Evolutionary conservation across 2,888 invertebrate species (phyloP).

Genomic region (Leucania comma): DNA sequence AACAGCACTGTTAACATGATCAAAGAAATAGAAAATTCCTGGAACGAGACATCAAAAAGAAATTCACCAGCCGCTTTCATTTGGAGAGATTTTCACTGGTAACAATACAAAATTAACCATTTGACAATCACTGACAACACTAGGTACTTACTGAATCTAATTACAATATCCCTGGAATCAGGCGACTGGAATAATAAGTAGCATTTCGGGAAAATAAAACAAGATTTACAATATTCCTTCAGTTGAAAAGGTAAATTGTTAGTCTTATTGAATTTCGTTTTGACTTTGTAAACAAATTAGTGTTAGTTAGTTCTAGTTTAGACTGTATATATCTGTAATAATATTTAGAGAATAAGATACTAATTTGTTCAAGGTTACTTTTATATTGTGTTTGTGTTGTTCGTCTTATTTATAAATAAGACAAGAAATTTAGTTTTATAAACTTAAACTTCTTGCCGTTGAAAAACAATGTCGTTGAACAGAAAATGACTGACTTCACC

Average conservation of each 20-base stretch:
- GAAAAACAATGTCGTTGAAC: no score
- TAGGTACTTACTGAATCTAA: conserved; percentile 47
- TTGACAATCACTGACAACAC: conserved; percentile 51
- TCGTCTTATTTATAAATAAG: no score
- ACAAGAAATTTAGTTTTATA: no score
- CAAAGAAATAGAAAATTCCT: no score
- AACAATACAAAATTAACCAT: conserved; percentile 46
- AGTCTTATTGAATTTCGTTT: conserved; percentile 31
- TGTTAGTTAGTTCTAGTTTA: not conserved
- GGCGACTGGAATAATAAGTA: conserved; percentile 52
- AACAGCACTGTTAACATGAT: no score
- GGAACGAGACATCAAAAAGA: not conserved
- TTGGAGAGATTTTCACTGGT: not conserved
- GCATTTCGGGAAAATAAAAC: conserved; percentile 47
- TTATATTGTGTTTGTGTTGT: not conserved
- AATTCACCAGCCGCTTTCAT: not conserved
- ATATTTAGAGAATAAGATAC: not conserved
- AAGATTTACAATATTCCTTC: conserved; percentile 40
- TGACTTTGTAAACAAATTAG: conserved; percentile 12
- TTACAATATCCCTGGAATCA: conserved; percentile 40
- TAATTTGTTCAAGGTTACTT: not conserved
- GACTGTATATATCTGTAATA: not conserved
- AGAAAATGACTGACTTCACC: no score
- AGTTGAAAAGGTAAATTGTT: conserved; percentile 29
- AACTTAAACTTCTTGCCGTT: no score